Base-by-base conservation (phyloP, 2,888 invertebrate species). In the Watsonalla cultraria region DNA sequence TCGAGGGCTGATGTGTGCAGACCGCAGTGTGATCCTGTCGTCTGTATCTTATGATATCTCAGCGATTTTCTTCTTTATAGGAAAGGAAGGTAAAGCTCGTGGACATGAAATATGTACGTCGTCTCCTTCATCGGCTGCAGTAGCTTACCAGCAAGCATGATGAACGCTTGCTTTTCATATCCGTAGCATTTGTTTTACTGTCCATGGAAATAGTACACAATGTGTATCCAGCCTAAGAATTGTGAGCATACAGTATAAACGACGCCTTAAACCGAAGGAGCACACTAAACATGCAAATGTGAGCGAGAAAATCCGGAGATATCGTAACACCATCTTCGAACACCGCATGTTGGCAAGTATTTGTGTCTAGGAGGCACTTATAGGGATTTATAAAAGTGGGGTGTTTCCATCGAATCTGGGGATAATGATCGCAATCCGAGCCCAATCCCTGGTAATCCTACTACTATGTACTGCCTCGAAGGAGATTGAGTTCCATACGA, bases 401-500 rank as follows among this genome's bases (percentile, higher is more conserved):
- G 66, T 72, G 75, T 70, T 72, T 70, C 73, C 74, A 72, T 76
- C 69, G 77, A 76, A 78, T 78, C 76, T 70, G 68, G 59, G 76
- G 80, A 82, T 83, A 84, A 84, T 80, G 80, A 80, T 79, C 72
- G 67, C 77, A 78, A 80, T 79, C 77, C 80, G 66, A 66, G 68
- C 69, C 66, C 59, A 72, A 76, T 74, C 73, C 72, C 58, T 64
- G 64, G 62, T 65, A 71, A 79, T 76, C 73, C 70, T 54, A 60
- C 51, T 65, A 61, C 59, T 58, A 61, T 70, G 64, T 66, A 65
- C 65, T 62, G 65, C 57, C 69, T 66, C 61, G 61, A 55, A 54
- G 59, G 55, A 68, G 54, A 63, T 60, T 58, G 51, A 9, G 51
- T 15, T 39, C 37, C 37, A 34, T 47, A 42, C 7, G 14, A 52